Percentiles rank a stretch among this genome's conserved stretches.
phyloP scores from a whole-genome alignment of 2,113 vertebrate genomes.

The Meleagris gallopavo region DNA sequence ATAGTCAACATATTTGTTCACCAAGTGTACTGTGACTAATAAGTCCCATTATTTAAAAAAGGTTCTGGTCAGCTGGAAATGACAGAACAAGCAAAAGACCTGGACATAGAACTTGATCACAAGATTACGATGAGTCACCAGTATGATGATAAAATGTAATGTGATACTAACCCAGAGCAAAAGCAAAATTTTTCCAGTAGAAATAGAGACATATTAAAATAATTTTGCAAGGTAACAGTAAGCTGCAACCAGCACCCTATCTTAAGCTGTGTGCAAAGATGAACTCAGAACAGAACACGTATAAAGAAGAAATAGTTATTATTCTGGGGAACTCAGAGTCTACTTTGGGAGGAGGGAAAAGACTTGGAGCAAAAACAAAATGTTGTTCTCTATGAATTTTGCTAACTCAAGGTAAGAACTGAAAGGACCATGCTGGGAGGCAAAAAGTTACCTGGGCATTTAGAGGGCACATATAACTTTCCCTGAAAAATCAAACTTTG shows the following conservation, averaged over 20 bases:
- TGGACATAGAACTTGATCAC: constrained; percentile 33
- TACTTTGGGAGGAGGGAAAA: not conserved
- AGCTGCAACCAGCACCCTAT: not conserved
- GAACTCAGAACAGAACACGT: not conserved
- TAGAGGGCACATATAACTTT: not conserved
- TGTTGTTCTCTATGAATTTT: not conserved
- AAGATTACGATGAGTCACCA: constrained; percentile 42
- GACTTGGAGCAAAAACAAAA: not conserved
- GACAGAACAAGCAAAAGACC: constrained; percentile 43
- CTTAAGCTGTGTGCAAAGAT: not conserved
- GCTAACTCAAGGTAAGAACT: not conserved
- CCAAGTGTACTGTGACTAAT: constrained; percentile 47
- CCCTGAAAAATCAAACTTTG: not conserved
- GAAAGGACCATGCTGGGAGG: not conserved
- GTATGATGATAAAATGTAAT: constrained; percentile 11
- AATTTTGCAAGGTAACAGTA: not conserved
- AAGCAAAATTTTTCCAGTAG: not conserved
- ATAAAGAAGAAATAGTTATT: not conserved
- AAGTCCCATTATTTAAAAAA: not conserved
- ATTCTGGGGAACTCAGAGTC: not conserved
- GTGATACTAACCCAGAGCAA: not conserved
- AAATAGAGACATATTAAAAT: not conserved
- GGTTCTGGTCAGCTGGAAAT: constrained; percentile 41
- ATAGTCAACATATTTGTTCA: constrained; percentile 51
- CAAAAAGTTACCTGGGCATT: not conserved